Evolutionary conservation across 1,140 invertebrate genomes (phyloP).

Genomic region (Wasmannia auropunctata): DNA sequence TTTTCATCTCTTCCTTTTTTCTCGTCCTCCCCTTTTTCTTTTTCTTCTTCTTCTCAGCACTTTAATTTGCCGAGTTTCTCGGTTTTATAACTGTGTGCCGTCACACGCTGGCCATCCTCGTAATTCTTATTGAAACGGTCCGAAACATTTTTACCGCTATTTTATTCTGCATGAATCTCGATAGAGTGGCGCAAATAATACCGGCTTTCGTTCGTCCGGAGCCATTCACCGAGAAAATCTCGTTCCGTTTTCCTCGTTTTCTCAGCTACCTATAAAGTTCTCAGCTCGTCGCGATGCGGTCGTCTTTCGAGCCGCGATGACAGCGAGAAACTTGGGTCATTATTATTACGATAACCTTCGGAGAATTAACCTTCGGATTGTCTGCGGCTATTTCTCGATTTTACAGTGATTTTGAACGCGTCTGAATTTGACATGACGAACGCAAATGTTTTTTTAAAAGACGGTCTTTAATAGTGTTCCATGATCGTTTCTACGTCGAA

Average conservation of each 20-base stretch:
- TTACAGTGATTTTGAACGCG: neutral
- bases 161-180: slow-evolving; percentile 54
- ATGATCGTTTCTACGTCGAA: neutral
- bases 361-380: slow-evolving; percentile 9
- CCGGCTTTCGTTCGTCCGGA: slow-evolving; percentile 31
- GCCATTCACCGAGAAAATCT: slow-evolving; percentile 60
- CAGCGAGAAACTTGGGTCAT: slow-evolving; percentile 27
- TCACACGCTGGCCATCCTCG: slow-evolving; percentile 25
- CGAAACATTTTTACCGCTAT: slow-evolving; percentile 50
- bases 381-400: slow-evolving; percentile 25
- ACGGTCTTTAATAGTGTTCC: neutral
- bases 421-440: neutral
- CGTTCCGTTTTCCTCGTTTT: slow-evolving; percentile 28
- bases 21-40: neutral
- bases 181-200: slow-evolving; percentile 64
- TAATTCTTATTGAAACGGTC: slow-evolving; percentile 51
- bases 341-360: slow-evolving; percentile 30
- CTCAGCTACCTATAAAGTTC: slow-evolving; percentile 57
- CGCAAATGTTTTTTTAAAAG: neutral
- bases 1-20: neutral
- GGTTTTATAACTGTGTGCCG: slow-evolving; percentile 53
- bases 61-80: slow-evolving; percentile 53
- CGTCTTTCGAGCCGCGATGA: neutral
- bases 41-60: slow-evolving; percentile 23
- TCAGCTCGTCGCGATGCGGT: neutral